Percentiles rank a stretch among this genome's conserved stretches.
phyloP scores from a whole-genome alignment of 2,113 vertebrate species.

The Pterophyllum scalare region DNA sequence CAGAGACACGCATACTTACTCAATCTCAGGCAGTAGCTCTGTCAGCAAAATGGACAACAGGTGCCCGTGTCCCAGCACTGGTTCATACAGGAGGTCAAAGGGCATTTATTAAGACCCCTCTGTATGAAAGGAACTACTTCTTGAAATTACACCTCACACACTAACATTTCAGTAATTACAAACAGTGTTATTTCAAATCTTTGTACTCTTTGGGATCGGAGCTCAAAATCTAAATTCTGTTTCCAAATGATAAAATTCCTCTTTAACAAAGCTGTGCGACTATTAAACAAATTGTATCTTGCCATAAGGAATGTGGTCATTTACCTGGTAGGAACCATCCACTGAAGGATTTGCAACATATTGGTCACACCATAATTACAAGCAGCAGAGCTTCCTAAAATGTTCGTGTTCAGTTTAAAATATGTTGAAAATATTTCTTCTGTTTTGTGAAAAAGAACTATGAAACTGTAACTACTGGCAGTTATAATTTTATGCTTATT shows the following conservation, averaged over 20 bases:
- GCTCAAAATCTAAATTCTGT: neutral
- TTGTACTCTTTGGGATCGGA: neutral
- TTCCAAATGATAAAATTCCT: neutral
- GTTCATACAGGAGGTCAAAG: conserved; percentile 30
- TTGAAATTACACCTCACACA: neutral
- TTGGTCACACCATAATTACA: neutral
- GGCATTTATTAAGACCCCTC: neutral
- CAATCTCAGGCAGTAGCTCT: conserved; percentile 12
- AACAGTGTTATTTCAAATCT: neutral
- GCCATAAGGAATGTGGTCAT: neutral
- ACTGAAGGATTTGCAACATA: neutral
- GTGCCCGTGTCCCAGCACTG: conserved; percentile 12
- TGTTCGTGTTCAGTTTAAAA: neutral
- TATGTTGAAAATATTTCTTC: neutral
- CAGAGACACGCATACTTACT: neutral
- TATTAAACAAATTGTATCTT: neutral
- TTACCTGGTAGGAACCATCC: neutral
- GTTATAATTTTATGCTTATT: neutral
- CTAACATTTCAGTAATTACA: neutral
- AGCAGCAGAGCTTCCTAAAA: neutral
- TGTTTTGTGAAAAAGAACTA: neutral
- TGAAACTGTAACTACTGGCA: neutral
- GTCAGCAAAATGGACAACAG: conserved; percentile 51
- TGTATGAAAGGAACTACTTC: neutral
- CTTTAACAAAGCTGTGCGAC: neutral